A percentile compares a stretch with the other conserved stretches of the same genome.
These are phyloP conservation scores for Hippocampus comes DNA, from an alignment of 2,113 vertebrate species.

Conservation along the genomic window DNA sequence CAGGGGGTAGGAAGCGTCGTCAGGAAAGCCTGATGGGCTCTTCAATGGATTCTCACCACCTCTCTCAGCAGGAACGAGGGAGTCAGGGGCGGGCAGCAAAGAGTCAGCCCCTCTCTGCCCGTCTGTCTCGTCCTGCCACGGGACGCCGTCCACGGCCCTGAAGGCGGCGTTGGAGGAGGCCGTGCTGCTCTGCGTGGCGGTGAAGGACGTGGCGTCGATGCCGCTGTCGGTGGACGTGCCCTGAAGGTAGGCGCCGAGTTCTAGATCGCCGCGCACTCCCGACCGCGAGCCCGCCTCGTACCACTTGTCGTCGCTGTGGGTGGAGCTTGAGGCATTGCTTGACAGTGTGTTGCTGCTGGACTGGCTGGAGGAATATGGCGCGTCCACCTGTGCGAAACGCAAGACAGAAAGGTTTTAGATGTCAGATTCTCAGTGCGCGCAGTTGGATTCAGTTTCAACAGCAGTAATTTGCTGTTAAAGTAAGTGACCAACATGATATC, in stretches of 20 bases:
- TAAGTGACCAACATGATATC: too few species aligned
- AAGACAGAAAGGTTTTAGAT: background rate
- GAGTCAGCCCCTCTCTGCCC: constrained; percentile 70
- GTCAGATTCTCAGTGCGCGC: too few species aligned
- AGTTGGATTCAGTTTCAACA: too few species aligned
- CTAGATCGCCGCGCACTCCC: constrained; percentile 78
- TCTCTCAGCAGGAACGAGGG: constrained; percentile 61
- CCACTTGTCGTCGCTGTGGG: constrained; percentile 95
- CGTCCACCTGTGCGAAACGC: constrained; percentile 72
- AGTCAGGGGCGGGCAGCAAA: constrained; percentile 72
- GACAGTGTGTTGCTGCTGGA: constrained; percentile 96
- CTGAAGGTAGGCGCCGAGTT: constrained; percentile 87
- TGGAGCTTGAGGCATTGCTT: constrained; percentile 89
- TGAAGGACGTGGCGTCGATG: constrained; percentile 90
- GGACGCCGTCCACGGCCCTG: constrained; percentile 77
- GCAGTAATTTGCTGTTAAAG: too few species aligned
- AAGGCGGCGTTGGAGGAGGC: constrained; percentile 70
- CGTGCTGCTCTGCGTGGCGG: constrained; percentile 82
- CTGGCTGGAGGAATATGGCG: constrained; percentile 93
- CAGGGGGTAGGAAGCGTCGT: constrained; percentile 78
- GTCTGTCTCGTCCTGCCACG: constrained; percentile 83
- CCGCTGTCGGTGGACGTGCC: constrained; percentile 88
- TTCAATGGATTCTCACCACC: constrained; percentile 74
- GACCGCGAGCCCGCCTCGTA: constrained; percentile 81
- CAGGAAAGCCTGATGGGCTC: constrained; percentile 77